Evolutionary conservation across 2,113 vertebrate species (phyloP), one percentile per base, ranked within the genome.

Genomic region (Spea bombifrons): DNA sequence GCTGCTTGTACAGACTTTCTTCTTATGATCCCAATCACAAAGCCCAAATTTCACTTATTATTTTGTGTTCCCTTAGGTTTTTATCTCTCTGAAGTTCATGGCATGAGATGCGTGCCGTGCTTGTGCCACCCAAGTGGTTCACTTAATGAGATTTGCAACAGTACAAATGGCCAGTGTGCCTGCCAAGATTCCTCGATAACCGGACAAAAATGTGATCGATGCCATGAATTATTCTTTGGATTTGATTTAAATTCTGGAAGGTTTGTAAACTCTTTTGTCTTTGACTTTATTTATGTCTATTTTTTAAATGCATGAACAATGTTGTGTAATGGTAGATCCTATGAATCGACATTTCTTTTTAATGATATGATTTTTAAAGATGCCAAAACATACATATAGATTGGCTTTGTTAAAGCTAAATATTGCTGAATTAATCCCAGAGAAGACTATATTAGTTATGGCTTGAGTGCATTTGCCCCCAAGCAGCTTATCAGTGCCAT

Each of bases 231-330:
- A 80, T 92, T 93, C 88, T 98, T 92, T 84, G 93, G 93, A 81
- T 97, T 98, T 84, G 90, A 96, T 81, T 88, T 91, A 78, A 87
- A 89, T 76, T 86, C 88, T 49, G 94, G 95, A 85, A 96, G 93
- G 96, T 95, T 88, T 90, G 85, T 84, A 10, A 67, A 83, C 68
- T 3, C 47, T 30, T 78, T 5, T 70, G 13, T 46, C 8, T 53
- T 45, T 49, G 59, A 44, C 12, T 50, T 71, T 59, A 3, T 65
- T n/a, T 46, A 3, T 30, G 30, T 30, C 30, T 30, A 30, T 30
- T 63, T 82, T 68, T 71, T 47, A 13, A 17, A 78, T 55, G 4
- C 65, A 30, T 49, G 61, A 73, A 8, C 1, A n/a, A 4, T 71
- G 13, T n/a, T 8, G 30, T 65, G 8, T 61, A 30, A 30, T 30